Evolutionary conservation across 2,797 vertebrate species (phyloP), one percentile per base, ranked within the genome.

Genomic region (Parotocinclus haroldoi): DNA sequence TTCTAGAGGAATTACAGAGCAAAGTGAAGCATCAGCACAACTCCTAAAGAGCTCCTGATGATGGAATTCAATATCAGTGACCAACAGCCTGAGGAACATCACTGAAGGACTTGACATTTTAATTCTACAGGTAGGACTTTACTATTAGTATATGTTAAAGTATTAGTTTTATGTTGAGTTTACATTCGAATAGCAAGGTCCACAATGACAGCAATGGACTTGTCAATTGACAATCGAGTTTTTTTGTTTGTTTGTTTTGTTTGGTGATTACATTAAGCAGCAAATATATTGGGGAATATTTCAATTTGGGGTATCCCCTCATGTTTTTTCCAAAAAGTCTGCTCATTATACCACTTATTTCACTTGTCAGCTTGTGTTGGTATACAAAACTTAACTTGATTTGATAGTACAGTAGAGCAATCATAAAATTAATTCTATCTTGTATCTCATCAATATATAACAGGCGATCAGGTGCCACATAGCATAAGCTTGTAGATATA

Each of bases 41-140:
- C 81, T 84, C 79, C 79, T 82, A 60, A 27, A 76, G 71, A 53
- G 77, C 74, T 68, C 51, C 78, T 71, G 71, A 76, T 67, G 74
- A 86, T 75, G 76, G 60, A 81, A 81, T 76, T 78, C 73, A 63
- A 39, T 74, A 72, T 77, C 71, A 49, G 69, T 58, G 70, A 68
- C 52, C 53, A 48, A 18, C 39, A n/a, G 17, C 39, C 66, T 37
- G 58, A 55, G 51, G 57, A 58, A 57, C 67, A 51, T 19, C 54
- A 62, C 38, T 71, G 61, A 76, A 42, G 53, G 13, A 38, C 19
- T 68, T 61, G 49, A 68, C 62, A 48, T 68, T 68, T 63, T 10
- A 38, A 16, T 49, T 56, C 40, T n/a, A 9, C 53, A 51, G 78
- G 78, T 79, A 76, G 76, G 66, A 49, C 53, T 13, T 27, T 27